Evolutionary conservation across 92 coral and sea anemone genomes (phyloP).

Genomic region (Palythoa grandis): DNA sequence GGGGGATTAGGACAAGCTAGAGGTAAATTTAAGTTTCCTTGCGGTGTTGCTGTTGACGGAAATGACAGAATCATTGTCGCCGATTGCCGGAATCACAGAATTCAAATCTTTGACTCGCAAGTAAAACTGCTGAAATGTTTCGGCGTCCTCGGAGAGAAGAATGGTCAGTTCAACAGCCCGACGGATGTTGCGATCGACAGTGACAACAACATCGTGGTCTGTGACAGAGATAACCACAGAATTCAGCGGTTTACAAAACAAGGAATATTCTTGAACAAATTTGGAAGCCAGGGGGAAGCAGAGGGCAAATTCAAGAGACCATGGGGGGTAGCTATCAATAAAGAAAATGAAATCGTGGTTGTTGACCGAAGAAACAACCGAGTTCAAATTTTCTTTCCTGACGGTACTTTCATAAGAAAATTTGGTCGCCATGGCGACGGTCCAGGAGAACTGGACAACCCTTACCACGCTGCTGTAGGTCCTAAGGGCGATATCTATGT

Average conservation of each 20-base stretch:
- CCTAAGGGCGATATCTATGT: conserved; percentile 80
- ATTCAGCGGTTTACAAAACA: conserved; percentile 89
- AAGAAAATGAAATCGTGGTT: conserved; percentile 75
- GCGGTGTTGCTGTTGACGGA: conserved; percentile 92
- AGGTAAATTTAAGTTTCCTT: conserved; percentile 84
- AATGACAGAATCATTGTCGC: conserved; percentile 82
- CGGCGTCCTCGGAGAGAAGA: conserved; percentile 85
- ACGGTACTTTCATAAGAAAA: conserved; percentile 74
- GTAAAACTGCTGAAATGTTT: conserved; percentile 78
- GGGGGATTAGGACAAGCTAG: conserved; percentile 75
- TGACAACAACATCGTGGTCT: conserved; percentile 75
- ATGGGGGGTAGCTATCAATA: conserved; percentile 91
- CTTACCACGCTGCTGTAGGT: conserved; percentile 85
- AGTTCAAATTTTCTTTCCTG: conserved; percentile 78
- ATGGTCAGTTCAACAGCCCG: conserved; percentile 92
- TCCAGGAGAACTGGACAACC: conserved; percentile 74
- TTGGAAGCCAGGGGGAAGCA: conserved; percentile 82
- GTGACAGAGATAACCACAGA: conserved; percentile 96
- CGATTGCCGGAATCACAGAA: conserved; percentile 94
- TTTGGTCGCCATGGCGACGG: conserved; percentile 87
- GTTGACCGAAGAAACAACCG: conserved; percentile 86
- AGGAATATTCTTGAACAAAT: conserved; percentile 82
- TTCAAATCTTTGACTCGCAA: conserved; percentile 84
- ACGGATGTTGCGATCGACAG: conserved; percentile 88
- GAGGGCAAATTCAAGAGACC: conserved; percentile 88